Base-by-base conservation (phyloP, 2,113 vertebrate genomes). In the Suncus etruscus region DNA sequence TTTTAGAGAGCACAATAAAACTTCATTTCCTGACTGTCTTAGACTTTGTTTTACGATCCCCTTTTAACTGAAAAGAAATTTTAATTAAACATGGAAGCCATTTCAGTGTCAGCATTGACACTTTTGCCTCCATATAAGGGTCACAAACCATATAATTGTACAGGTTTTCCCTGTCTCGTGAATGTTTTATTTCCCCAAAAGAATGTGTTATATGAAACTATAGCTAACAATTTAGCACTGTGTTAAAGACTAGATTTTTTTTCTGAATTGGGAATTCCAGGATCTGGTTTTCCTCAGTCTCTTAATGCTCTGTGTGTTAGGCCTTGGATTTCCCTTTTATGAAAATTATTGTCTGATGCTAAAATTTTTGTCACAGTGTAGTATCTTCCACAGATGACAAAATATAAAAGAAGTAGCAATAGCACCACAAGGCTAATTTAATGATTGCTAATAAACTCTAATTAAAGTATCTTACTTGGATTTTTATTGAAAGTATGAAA, bases 11-110 rank as follows among this genome's bases (percentile, higher is more conserved):
- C 31, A 91, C 86, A 91, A 61, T 75, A 87, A 84, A 72, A 11
- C 22, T 39, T 32, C 61, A 18, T 51, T 86, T 68, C 25, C 75
- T 77, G 20, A 11, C 54, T 65, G 11, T 72, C 39, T 84, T 15
- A 20, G 24, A 8, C 58, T 93, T 51, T 81, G 45, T 39, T 90
- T 92, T 76, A 20, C 6, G 1, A 5, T 58, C 8, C 65, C 22
- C 25, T 27, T 45, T 89, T 94, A 92, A 81, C 45, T 91, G 48
- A 94, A 48, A 48, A 73, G 65, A 86, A 48, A 76, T 18, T 86
- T 11, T 84, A 66, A 74, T 76, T 47, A 90, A 86, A 47, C 25
- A 39, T 80, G 2, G 8, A 50, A 70, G n/a, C 73, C 63, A 69
- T 81, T 86, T 11, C 24, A 48, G 11, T 85, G 48, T 92, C 61